A percentile compares a stretch with the other conserved stretches of the same genome.
Evolutionary conservation across 2,888 invertebrate genomes (phyloP).

Genomic region (Microdon myrmicae): DNA sequence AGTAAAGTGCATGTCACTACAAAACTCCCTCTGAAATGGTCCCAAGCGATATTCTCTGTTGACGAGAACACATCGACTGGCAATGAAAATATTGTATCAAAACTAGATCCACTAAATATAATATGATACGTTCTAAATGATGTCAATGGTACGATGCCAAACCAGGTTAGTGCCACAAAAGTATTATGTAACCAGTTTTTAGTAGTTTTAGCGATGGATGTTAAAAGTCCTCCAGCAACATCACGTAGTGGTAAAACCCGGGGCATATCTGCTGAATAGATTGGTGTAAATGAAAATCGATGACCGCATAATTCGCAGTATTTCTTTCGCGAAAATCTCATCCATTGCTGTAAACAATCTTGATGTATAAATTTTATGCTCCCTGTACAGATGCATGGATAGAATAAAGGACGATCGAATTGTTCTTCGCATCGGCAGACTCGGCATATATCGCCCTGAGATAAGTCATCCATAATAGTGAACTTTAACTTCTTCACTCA

Average conservation of each 20-base stretch:
- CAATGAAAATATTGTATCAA: conserved; percentile 83
- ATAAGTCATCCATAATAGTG: conserved; percentile 67
- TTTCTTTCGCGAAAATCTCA: conserved; percentile 98
- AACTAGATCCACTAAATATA: conserved; percentile 87
- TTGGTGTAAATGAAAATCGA: conserved; percentile 97
- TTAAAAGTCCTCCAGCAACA: conserved; percentile 88
- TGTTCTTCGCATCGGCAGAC: conserved; percentile 96
- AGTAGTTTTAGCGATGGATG: conserved; percentile 90
- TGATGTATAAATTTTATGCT: conserved; percentile 99
- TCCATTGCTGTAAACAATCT: conserved; percentile 98
- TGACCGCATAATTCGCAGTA: conserved; percentile 98
- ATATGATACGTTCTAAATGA: conserved; percentile 96
- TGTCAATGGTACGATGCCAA: conserved; percentile 94
- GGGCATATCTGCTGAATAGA: conserved; percentile 99
- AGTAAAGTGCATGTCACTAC: conserved; percentile 96
- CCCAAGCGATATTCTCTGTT: conserved; percentile 91
- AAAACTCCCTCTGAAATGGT: conserved; percentile 95
- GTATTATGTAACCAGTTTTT: conserved; percentile 98
- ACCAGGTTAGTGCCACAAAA: conserved; percentile 96
- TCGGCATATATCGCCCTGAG: conserved; percentile 89
- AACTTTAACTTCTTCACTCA: not conserved
- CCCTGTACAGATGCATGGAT: conserved; percentile 99
- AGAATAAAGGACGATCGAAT: conserved; percentile 91
- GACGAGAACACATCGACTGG: conserved; percentile 92
- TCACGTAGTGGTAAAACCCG: conserved; percentile 92